Base-by-base conservation (phyloP, 2,888 invertebrate genomes). In the Oscheius onirici region DNA sequence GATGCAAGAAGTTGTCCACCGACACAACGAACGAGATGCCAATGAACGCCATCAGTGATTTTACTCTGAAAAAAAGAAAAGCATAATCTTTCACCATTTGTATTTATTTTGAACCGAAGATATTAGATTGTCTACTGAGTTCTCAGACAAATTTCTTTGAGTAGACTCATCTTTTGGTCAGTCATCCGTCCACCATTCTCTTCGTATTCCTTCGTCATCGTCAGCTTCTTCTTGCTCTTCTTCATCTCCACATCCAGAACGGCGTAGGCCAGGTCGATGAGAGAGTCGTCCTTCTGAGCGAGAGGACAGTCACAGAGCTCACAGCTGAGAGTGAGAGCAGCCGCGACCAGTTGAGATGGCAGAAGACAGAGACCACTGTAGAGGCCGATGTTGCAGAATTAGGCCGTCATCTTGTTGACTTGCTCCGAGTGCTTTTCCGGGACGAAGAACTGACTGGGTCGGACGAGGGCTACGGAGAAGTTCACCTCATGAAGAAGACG, bases 1-100 rank as follows among this genome's bases (percentile, higher is more conserved):
- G 78, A 71, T 0, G 86, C 83, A 8, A 84, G 55, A 3, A 87
- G 71, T 63, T 87, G 87, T 8, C 84, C 87, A 8, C 87, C 87
- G 3, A 87, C 73, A 69, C 87, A 87, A 15, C 87, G 78, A 17
- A 85, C 72, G 22, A 87, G 72, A 71, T 87, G 87, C 87, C 87
- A 87, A 61, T 87, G 87, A 13, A 87, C 84, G 10, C 87, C 87
- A 74, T 87, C 87, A 1, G 85, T 84, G 34, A 70, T 69, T 67
- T 58, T 71, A 66, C 80, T 78, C 84, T 85, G 55, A 52, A 81
- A 77, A 2, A 41, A 34, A 46, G 17, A 55, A 40, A 13, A 54
- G 5, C 6, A 15, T 11, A 51, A n/a, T 46, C 44, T 11, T n/a
- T 63, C 13, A 43, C 5, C 5, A 40, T 40, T 40, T n/a, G n/a